Evolutionary conservation across 2,113 vertebrate species (phyloP).

Genomic region (Paratilapia polleni): DNA sequence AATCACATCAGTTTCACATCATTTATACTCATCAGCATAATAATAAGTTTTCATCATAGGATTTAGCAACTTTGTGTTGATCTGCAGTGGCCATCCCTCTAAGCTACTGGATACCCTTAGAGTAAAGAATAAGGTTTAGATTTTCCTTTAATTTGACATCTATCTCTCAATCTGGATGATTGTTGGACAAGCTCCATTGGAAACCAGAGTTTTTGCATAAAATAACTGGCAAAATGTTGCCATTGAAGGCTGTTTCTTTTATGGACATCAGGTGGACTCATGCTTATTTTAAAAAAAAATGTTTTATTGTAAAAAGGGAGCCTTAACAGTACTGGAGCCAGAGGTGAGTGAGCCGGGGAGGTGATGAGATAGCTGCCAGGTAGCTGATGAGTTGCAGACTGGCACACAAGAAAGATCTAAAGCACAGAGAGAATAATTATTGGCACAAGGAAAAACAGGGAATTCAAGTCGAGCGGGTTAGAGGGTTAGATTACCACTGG

Average conservation of each 20-base stretch:
- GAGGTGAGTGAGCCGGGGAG: background rate
- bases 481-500: background rate
- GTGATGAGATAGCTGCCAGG: background rate
- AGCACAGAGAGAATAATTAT: background rate
- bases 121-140: too few relatives aligned
- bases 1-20: background rate
- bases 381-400: background rate
- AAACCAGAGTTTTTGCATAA: background rate
- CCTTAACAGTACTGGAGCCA: background rate
- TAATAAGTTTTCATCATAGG: background rate
- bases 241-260: too few relatives aligned
- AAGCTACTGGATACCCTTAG: too few relatives aligned
- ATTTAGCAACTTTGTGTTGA: background rate
- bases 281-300: background rate
- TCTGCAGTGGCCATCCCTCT: background rate
- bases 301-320: background rate
- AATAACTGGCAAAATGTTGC: background rate
- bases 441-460: background rate
- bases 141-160: too few relatives aligned
- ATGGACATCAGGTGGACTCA: background rate
- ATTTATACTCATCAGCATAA: background rate
- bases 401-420: background rate
- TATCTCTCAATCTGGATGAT: background rate
- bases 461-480: accelerated
- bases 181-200: background rate